These are phyloP conservation scores for Nanorana parkeri DNA, from an alignment of 2,113 vertebrate species.

Conservation along the genomic window DNA sequence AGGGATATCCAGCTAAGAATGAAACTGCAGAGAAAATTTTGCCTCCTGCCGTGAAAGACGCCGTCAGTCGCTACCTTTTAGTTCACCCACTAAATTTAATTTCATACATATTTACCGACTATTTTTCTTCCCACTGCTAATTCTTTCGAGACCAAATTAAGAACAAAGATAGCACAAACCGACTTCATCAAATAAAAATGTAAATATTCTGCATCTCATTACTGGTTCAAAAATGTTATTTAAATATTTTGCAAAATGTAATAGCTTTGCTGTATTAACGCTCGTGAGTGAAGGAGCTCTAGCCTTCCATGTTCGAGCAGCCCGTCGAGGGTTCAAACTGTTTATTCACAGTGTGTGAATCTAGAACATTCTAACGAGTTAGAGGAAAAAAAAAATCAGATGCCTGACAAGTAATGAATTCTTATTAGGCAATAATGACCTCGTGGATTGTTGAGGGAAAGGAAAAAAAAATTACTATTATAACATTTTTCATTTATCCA, in stretches of 20 bases:
- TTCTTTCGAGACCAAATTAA: conserved; percentile 83
- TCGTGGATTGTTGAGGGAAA: conserved; percentile 41
- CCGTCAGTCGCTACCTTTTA: conserved; percentile 85
- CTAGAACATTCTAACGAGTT: conserved; percentile 53
- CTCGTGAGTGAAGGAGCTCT: conserved; percentile 68
- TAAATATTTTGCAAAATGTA: conserved; percentile 75
- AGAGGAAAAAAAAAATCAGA: conserved; percentile 51
- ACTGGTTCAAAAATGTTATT: conserved; percentile 78
- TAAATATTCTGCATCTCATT: conserved; percentile 85
- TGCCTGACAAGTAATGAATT: conserved; percentile 50
- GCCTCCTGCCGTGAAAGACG: conserved; percentile 83
- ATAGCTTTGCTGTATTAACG: conserved; percentile 71
- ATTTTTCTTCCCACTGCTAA: conserved; percentile 81
- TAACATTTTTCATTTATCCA: background rate
- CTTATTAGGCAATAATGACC: conserved; percentile 26
- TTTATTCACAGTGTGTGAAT: conserved; percentile 64
- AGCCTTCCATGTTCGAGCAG: conserved; percentile 66
- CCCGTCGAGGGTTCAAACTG: conserved; percentile 61
- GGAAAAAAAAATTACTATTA: conserved; percentile 30
- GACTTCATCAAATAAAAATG: conserved; percentile 81
- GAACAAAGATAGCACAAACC: conserved; percentile 82
- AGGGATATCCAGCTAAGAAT: conserved; percentile 86
- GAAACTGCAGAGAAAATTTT: conserved; percentile 89
- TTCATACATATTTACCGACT: conserved; percentile 84
- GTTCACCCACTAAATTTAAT: conserved; percentile 81